A percentile compares a stretch with the other conserved stretches of the same genome.
phyloP scores from a whole-genome alignment of 2,113 vertebrate species.

The Anhinga anhinga region DNA sequence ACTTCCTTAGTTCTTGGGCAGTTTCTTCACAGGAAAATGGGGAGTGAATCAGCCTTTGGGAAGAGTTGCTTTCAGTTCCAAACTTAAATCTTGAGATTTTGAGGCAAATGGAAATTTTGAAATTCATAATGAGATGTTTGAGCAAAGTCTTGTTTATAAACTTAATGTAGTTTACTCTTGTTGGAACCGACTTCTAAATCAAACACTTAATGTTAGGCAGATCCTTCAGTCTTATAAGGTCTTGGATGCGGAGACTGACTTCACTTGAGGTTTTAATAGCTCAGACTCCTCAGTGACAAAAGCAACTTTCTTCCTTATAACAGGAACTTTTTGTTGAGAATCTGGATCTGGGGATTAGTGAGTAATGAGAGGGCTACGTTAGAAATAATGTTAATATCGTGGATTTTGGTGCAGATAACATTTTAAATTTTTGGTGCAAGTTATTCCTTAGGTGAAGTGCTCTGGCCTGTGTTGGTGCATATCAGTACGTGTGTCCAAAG shows the following conservation, averaged over 20 bases:
- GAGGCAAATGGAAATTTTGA: neutral
- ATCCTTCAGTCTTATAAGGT: neutral
- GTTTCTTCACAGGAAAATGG: neutral
- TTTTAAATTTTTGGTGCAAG: neutral
- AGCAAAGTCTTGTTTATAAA: neutral
- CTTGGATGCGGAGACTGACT: neutral
- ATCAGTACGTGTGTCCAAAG: neutral
- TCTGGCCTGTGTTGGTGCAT: neutral
- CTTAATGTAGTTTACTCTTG: neutral
- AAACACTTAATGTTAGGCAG: neutral
- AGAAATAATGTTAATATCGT: neutral
- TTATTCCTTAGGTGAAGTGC: neutral
- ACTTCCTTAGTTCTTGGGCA: neutral
- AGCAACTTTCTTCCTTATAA: neutral
- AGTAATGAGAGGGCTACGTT: neutral
- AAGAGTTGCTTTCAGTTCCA: neutral
- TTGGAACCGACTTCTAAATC: neutral
- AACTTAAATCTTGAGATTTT: neutral
- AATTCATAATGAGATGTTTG: neutral
- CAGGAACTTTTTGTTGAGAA: neutral
- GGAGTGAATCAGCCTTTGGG: neutral
- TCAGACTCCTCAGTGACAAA: neutral
- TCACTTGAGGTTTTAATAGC: neutral
- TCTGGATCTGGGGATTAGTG: neutral
- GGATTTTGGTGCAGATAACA: neutral